Base-by-base conservation (phyloP, 2,113 vertebrate species). In the Boleophthalmus pectinirostris region DNA sequence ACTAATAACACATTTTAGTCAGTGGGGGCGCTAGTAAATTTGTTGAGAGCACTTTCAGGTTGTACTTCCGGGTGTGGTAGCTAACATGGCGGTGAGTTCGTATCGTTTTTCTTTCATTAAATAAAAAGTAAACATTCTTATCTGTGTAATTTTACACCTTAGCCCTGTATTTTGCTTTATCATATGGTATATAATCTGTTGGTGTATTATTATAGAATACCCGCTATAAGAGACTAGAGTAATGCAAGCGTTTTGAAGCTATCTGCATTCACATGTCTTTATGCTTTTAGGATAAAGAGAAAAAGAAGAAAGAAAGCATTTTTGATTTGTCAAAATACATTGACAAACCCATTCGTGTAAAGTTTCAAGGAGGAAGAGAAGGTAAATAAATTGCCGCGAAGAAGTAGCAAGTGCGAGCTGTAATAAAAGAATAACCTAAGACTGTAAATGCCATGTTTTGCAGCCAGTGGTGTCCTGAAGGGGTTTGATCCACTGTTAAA, bases 261-360 rank as follows among this genome's bases (percentile, higher is more conserved):
- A 10, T 66, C 21, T 10, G 68, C 57, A 13, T 11, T 43, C n/a
- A n/a, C 45, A 1, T 72, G 1, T 56, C 0, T 0, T 0, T 60
- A 47, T 79, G 8, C 66, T 10, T 7, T 85, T 45, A 99, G 97
- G 97, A 99, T 75, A 98, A 98, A 86, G 98, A 99, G 72, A 99
- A 99, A 88, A 99, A 99, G 87, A 99, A 98, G 88, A 99, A 99
- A 82, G 98, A 99, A 87, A 99, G 98, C 60, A 99, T 99, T 57
- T 94, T 99, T 75, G 97, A 99, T 38, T 88, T 99, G 64, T 98
- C 97, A 12, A 99, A 99, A 43, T 98, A 99, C 82, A 98, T 99
- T 35, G 97, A 99, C 88, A 99, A 99, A 87, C 97, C 95, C 0
- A 99, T 99, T 80, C 94, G 98, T 8, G 98, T 99, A 45, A 99